Base-by-base conservation (phyloP, 2,113 vertebrate genomes). In the Cygnus buccinator region DNA sequence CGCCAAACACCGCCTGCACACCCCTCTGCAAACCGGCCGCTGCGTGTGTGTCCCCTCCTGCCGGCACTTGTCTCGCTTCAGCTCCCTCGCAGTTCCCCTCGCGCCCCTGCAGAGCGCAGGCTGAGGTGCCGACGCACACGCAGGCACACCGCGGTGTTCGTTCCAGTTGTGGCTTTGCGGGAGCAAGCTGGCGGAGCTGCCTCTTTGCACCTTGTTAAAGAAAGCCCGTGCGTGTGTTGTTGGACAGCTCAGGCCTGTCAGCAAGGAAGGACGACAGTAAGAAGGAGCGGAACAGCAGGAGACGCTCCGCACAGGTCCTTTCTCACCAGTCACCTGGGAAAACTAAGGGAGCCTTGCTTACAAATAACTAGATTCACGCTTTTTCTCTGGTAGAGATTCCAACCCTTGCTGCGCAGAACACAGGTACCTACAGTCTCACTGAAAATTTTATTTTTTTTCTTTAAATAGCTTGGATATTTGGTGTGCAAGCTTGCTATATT, bases 341-440 rank as follows among this genome's bases (percentile, higher is more conserved):
- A 39, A 39, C 39, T 29, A 35, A 23, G 13, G 28, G 4, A 25
- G 80, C 1, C 0, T 48, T 48, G 35, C 8, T 29, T 59, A 10
- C 1, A 7, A 39, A 8, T 10, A 46, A 23, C 8, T 25, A 50
- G 17, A 5, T 35, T 78, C 26, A 39, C 2, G 2, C 41, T 68
- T 26, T 7, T 3, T 50, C 81, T 70, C 48, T 50, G 29, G 16
- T 11, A 29, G 19, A 43, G 11, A 18, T 28, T 43, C 68, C 0
- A 0, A 11, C 29, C 72, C 72, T 13, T 61, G 43, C 54, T 1
- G 0, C 29, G 80, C 15, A 13, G 48, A 61, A 31, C 31, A 35
- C 13, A 1, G 9, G 25, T 4, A 2, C 10, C 9, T 0, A 0
- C 13, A 6, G 1, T 55, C 31, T 54, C 14, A 14, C 41, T 35